Evolutionary conservation across 1,140 invertebrate genomes (phyloP).

Genomic region (Drosophila setifemur): DNA sequence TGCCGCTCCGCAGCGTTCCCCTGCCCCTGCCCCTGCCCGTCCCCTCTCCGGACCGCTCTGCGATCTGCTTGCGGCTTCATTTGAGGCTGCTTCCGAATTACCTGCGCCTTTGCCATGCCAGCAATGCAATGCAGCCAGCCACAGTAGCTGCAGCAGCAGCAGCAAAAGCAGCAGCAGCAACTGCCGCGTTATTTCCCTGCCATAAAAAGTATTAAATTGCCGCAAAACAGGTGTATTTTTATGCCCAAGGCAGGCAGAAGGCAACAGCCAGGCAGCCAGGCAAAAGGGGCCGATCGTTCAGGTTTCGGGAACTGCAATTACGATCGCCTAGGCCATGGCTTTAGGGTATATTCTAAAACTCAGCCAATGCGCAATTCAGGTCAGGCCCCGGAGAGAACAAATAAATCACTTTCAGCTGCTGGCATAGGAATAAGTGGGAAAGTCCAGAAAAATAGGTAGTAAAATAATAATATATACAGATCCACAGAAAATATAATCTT

Average conservation of each 20-base stretch:
- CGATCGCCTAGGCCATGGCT: conserved; percentile 19
- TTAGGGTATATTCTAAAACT: conserved; percentile 18
- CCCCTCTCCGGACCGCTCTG: background rate
- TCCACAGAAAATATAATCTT: too few relatives aligned
- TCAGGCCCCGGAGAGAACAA: background rate
- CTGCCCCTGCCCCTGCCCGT: background rate
- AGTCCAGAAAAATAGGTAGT: background rate
- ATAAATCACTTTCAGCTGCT: conserved; percentile 1
- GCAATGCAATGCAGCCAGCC: conserved; percentile 57
- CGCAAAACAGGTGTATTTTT: conserved; percentile 79
- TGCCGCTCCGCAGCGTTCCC: too few relatives aligned
- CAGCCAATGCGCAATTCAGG: conserved; percentile 20
- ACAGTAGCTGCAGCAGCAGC: conserved; percentile 9
- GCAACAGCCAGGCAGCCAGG: background rate
- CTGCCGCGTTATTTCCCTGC: conserved; percentile 67
- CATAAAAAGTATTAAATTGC: conserved; percentile 80
- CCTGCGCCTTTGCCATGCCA: conserved; percentile 45
- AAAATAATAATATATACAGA: too few relatives aligned
- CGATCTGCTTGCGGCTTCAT: conserved; percentile 60
- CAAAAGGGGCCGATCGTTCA: conserved; percentile 10
- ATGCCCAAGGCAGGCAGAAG: conserved; percentile 48
- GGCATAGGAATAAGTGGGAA: background rate
- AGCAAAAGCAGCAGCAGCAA: conserved; percentile 9
- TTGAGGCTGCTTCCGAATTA: conserved; percentile 80
- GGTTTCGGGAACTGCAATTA: conserved; percentile 54